Evolutionary conservation across 2,113 vertebrate species (phyloP).

Genomic region (Labeo rohita): DNA sequence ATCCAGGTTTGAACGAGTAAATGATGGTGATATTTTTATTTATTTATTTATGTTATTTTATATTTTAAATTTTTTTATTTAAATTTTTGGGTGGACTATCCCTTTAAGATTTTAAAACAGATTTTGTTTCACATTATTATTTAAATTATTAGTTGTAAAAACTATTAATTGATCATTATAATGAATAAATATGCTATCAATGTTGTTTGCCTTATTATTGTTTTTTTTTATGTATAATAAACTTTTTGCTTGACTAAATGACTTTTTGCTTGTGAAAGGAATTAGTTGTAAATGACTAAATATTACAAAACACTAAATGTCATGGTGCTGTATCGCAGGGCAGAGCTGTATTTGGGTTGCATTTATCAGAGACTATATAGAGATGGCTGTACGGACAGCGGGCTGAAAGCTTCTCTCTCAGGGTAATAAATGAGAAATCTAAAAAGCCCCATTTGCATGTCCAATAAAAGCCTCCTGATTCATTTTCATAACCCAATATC

Average conservation of each 20-base stretch:
- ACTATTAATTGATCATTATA: neutral
- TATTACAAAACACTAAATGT: neutral
- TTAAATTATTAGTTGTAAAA: no score
- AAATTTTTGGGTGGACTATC: neutral
- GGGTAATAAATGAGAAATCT: constrained; percentile 63
- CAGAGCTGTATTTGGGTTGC: neutral
- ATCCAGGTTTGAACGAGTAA: neutral
- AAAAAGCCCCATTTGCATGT: constrained; percentile 67
- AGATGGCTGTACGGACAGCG: neutral
- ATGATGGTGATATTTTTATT: neutral
- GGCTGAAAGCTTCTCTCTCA: constrained; percentile 59
- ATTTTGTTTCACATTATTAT: neutral
- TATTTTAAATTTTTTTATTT: no score
- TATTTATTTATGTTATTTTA: no score
- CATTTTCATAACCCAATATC: constrained; percentile 85
- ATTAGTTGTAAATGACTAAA: neutral
- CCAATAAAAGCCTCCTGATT: constrained; percentile 73
- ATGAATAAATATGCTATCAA: neutral
- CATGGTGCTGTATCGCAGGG: neutral
- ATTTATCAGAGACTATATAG: neutral
- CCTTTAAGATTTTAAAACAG: neutral
- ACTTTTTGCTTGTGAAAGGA: no score
- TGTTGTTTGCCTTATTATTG: neutral
- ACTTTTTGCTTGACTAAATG: neutral
- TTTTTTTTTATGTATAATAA: neutral